Percentiles rank a stretch among this genome's conserved stretches.
Conservation (phyloP, 1,140 invertebrate species). For the Drosophila pseudoananassae region DNA sequence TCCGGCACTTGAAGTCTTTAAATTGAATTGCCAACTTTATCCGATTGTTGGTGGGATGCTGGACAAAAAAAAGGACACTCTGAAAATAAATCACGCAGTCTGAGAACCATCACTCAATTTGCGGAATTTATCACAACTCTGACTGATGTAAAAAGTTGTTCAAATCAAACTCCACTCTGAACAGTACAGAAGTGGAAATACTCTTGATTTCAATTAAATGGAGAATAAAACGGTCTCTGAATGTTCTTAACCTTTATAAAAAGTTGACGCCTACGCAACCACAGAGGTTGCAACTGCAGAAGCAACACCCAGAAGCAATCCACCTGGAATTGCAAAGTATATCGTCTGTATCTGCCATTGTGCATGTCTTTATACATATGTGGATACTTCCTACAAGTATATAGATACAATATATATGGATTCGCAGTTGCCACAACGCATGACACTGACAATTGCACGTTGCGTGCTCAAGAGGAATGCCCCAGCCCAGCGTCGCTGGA, state of each 20-base stretch:
- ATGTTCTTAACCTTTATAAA: neutral
- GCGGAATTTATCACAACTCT: slow-evolving; percentile 38
- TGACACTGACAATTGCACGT: slow-evolving; percentile 75
- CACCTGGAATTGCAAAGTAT: slow-evolving; percentile 1
- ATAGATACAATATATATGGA: slow-evolving; percentile 6
- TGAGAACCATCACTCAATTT: slow-evolving; percentile 56
- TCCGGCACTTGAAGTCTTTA: slow-evolving; percentile 21
- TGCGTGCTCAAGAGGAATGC: slow-evolving; percentile 75
- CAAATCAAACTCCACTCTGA: slow-evolving; percentile 19
- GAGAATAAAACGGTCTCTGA: neutral
- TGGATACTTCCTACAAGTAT: slow-evolving; percentile 12
- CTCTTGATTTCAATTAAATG: slow-evolving; percentile 4
- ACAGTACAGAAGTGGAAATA: slow-evolving; percentile 9
- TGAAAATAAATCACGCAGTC: slow-evolving; percentile 7
- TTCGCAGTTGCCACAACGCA: slow-evolving; percentile 51
- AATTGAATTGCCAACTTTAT: slow-evolving; percentile 45
- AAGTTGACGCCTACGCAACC: slow-evolving; percentile 37
- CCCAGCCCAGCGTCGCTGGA: slow-evolving; percentile 62
- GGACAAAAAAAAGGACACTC: neutral
- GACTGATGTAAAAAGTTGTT: slow-evolving; percentile 40
- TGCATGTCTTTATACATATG: neutral
- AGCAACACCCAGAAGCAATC: slow-evolving; percentile 7
- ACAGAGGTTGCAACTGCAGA: slow-evolving; percentile 6
- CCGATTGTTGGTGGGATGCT: neutral
- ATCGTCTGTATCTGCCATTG: slow-evolving; percentile 2